A percentile compares a stretch with the other conserved stretches of the same genome.
Evolutionary conservation across 1,140 invertebrate genomes (phyloP).

Genomic region (Scaptomyza hsui): DNA sequence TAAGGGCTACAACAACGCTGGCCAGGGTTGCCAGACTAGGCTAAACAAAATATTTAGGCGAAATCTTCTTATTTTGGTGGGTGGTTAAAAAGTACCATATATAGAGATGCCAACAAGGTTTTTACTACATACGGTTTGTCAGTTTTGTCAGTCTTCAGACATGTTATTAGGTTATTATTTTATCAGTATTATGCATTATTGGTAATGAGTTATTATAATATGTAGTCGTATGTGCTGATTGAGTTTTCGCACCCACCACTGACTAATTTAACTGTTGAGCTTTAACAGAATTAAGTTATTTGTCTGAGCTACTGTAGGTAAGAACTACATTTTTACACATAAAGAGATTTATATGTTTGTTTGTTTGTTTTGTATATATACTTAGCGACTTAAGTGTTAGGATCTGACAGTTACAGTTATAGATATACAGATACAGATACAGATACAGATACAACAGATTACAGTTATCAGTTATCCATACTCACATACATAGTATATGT

Average conservation of each 20-base stretch:
- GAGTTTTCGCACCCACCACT: slow-evolving; percentile 8
- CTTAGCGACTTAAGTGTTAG: slow-evolving; percentile 27
- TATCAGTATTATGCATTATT: slow-evolving; percentile 6
- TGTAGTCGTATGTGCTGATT: background rate
- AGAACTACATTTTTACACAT: slow-evolving; percentile 10
- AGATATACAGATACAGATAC: slow-evolving; percentile 21
- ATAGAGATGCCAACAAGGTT: slow-evolving; percentile 25
- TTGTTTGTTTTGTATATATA: background rate
- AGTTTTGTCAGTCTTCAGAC: slow-evolving; percentile 42
- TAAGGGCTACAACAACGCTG: background rate
- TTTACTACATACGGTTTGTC: slow-evolving; percentile 4
- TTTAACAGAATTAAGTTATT: slow-evolving; percentile 8
- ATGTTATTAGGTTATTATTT: slow-evolving; percentile 23
- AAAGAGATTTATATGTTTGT: background rate
- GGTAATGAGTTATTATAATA: slow-evolving; percentile 20
- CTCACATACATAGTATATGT: background rate
- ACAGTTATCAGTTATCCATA: slow-evolving; percentile 9
- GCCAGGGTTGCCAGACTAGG: background rate
- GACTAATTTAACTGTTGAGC: slow-evolving; percentile 12
- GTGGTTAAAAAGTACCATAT: slow-evolving; percentile 13
- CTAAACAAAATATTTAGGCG: background rate
- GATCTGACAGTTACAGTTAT: slow-evolving; percentile 15
- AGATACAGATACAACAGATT: slow-evolving; percentile 22
- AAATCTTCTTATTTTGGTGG: slow-evolving; percentile 1
- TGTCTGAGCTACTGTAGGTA: slow-evolving; percentile 24